Evolutionary conservation across 2,113 vertebrate species (phyloP), one percentile per base, ranked within the genome.

Genomic region (Mystacornis crossleyi): DNA sequence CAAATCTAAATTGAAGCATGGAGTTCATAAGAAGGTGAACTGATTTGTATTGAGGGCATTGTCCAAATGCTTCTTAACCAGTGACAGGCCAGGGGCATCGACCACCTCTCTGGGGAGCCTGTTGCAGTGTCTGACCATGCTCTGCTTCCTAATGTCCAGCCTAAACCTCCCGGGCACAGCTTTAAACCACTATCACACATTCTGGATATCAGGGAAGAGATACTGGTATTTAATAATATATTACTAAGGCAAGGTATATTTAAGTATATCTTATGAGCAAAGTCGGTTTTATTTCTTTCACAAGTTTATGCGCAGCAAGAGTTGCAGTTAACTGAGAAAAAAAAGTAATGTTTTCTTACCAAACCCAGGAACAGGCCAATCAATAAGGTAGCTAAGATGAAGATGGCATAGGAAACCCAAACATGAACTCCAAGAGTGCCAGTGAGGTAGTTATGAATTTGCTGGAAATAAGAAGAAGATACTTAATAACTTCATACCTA

Each of bases 391-490:
- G 97, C 96, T 26, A 99, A 36, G 86, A 98, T 89, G 86, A 99
- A 99, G 86, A 99, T 91, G 71, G 98, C 82, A 1, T 99, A 99
- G 43, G 99, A 99, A 74, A 97, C 83, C 99, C 99, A 99, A 67
- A 97, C 96, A 18, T 98, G 98, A 95, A 99, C 86, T 89, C 98
- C 98, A 80, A 99, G 98, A 48, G 97, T 98, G 84, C 96, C 98
- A 40, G 98, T 99, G 95, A 99, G 97, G 97, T 99, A 99, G 90
- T 86, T 98, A 93, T 99, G 99, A 86, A 98, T 98, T 97, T 99
- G 98, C 99, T 99, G 90, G 6, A 97, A 95, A 90, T 6, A 7
- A 83, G 71, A 77, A 81, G 64, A 78, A 55, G 61, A 84, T 7
- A 77, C 3, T 81, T 43, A 55, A 15, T 74, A 90, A 58, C 33